Conservation (phyloP, 2,113 vertebrate genomes). For the Hydropotes inermis region DNA sequence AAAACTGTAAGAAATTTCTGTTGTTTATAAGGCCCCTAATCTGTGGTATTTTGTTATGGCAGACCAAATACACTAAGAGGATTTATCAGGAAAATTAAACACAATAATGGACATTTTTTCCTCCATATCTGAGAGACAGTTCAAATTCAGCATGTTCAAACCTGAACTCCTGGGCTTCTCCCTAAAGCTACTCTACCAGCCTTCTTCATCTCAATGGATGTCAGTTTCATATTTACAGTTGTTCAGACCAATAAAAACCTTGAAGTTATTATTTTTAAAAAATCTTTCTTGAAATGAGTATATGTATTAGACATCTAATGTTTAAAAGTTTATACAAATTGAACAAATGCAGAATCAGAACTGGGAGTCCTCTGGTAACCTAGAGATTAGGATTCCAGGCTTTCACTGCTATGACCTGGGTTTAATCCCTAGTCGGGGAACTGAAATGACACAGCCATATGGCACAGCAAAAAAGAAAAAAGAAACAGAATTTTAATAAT, state of each 20-base stretch:
- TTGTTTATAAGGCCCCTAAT: neutral
- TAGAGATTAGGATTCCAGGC: neutral
- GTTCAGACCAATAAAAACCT: neutral
- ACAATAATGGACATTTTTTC: neutral
- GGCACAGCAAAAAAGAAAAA: neutral
- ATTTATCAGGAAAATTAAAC: neutral
- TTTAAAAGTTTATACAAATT: neutral
- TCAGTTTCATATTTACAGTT: neutral
- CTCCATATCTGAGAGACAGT: neutral
- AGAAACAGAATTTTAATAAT: neutral
- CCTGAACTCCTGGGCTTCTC: neutral
- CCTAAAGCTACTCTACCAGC: neutral
- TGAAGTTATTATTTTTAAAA: neutral
- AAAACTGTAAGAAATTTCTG: neutral
- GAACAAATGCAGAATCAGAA: neutral
- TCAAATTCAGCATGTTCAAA: neutral
- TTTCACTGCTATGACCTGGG: neutral
- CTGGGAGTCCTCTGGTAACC: neutral
- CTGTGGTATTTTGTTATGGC: neutral
- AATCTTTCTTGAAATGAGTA: neutral
- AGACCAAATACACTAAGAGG: neutral
- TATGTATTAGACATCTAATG: neutral
- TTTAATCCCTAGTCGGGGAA: neutral
- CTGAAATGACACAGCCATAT: neutral
- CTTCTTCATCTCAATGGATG: neutral